A percentile compares a stretch with the other conserved stretches of the same genome.
phyloP scores from a whole-genome alignment of 92 coral and sea anemone genomes.

The Isaurus tuberculatus region DNA sequence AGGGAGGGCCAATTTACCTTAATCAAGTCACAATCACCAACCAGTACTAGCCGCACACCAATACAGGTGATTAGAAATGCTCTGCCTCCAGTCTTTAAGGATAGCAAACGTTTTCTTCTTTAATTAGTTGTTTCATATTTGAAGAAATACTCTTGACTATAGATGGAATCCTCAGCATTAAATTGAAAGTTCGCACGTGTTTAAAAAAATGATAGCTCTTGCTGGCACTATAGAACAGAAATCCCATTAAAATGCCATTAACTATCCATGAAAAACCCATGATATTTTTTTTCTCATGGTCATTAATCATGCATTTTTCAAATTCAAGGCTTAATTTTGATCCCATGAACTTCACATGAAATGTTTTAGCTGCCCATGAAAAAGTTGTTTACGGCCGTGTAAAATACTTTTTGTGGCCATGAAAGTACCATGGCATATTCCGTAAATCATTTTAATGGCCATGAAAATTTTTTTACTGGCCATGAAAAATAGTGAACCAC shows the following conservation, averaged over 20 bases:
- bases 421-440: background rate
- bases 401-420: background rate
- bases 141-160: background rate
- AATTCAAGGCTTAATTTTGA: too few relatives aligned
- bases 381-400: background rate
- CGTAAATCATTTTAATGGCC: slow-evolving; percentile 2
- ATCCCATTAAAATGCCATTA: too few relatives aligned
- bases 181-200: slow-evolving; percentile 4
- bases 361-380: slow-evolving; percentile 2
- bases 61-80: slow-evolving; percentile 56
- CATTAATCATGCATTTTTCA: too few relatives aligned
- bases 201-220: slow-evolving; percentile 1
- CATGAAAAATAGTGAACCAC: slow-evolving; percentile 12
- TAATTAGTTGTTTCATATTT: background rate
- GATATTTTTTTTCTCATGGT: too few relatives aligned
- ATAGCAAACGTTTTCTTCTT: slow-evolving; percentile 54
- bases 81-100: slow-evolving; percentile 55
- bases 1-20: slow-evolving; percentile 58
- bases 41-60: slow-evolving; percentile 67
- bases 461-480: slow-evolving; percentile 25
- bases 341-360: too few relatives aligned
- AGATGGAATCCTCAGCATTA: slow-evolving; percentile 14
- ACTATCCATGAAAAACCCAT: too few relatives aligned
- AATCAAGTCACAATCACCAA: slow-evolving; percentile 56
- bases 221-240: background rate